Conservation (phyloP, 1,140 invertebrate species). For the Drosophila subobscura region DNA sequence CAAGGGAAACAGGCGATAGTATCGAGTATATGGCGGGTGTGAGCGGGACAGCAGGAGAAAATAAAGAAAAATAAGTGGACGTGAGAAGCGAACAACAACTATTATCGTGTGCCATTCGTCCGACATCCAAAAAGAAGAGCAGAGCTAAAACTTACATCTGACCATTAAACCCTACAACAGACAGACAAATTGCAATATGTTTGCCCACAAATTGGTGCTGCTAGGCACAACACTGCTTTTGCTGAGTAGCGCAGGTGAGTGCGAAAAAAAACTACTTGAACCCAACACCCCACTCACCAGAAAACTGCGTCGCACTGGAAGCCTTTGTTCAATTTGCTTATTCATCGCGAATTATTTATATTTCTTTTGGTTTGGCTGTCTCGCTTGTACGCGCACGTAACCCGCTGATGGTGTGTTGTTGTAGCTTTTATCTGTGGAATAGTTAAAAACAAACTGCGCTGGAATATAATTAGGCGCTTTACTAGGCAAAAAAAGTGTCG, state of each 20-base stretch:
- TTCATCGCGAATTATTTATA: conserved; percentile 72
- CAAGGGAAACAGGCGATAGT: too few species aligned
- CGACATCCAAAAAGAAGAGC: conserved; percentile 1
- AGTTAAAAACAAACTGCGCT: not conserved
- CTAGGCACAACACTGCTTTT: conserved; percentile 54
- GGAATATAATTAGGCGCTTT: too few species aligned
- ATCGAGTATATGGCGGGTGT: too few species aligned
- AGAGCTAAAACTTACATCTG: not conserved
- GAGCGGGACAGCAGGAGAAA: too few species aligned
- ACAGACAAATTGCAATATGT: conserved; percentile 45
- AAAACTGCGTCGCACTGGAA: conserved; percentile 38
- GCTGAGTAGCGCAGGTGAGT: conserved; percentile 63
- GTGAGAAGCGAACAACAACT: too few species aligned
- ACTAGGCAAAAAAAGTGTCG: not conserved
- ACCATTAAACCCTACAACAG: not conserved
- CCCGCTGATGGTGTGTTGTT: conserved; percentile 36
- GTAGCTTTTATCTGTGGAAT: conserved; percentile 25
- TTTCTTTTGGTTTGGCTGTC: conserved; percentile 45
- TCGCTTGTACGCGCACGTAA: conserved; percentile 57
- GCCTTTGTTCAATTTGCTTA: conserved; percentile 68
- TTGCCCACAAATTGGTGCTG: conserved; percentile 54
- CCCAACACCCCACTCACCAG: not conserved
- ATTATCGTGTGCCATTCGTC: too few species aligned
- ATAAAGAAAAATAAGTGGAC: too few species aligned
- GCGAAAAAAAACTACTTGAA: conserved; percentile 4